phyloP scores from a whole-genome alignment of 2,797 vertebrate species.

The Hirundo rustica region DNA sequence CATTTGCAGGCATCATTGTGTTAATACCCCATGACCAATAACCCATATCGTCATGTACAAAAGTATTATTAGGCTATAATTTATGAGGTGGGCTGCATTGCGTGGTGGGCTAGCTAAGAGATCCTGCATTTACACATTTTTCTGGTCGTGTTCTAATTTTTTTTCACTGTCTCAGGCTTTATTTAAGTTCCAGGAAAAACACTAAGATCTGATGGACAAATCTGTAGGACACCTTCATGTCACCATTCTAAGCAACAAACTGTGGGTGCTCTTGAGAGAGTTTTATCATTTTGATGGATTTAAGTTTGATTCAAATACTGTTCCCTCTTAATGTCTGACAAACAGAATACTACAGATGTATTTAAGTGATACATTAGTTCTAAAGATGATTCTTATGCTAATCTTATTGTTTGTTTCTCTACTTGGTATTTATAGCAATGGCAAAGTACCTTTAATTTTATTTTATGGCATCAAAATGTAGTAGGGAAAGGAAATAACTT shows the following conservation, averaged over 20 bases:
- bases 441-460: conserved; percentile 20
- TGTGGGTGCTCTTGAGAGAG: neutral
- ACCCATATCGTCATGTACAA: neutral
- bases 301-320: neutral
- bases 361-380: neutral
- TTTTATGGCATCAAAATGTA: conserved; percentile 11
- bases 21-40: conserved; percentile 49
- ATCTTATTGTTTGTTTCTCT: neutral
- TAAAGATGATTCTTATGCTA: neutral
- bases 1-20: conserved; percentile 30
- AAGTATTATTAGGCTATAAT: conserved; percentile 28
- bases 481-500: neutral
- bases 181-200: neutral
- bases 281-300: neutral
- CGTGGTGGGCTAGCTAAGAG: neutral
- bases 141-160: neutral
- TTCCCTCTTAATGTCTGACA: neutral
- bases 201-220: neutral
- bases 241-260: neutral
- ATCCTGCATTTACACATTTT: neutral
- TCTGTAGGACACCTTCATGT: neutral
- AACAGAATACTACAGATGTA: neutral
- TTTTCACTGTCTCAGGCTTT: neutral
- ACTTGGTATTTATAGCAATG: neutral
- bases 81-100: neutral